Percentiles rank a stretch among this genome's conserved stretches.
These are phyloP conservation scores for Pseudorhombus dupliciocellatus DNA, from an alignment of 2,113 vertebrate species.

Conservation along the genomic window DNA sequence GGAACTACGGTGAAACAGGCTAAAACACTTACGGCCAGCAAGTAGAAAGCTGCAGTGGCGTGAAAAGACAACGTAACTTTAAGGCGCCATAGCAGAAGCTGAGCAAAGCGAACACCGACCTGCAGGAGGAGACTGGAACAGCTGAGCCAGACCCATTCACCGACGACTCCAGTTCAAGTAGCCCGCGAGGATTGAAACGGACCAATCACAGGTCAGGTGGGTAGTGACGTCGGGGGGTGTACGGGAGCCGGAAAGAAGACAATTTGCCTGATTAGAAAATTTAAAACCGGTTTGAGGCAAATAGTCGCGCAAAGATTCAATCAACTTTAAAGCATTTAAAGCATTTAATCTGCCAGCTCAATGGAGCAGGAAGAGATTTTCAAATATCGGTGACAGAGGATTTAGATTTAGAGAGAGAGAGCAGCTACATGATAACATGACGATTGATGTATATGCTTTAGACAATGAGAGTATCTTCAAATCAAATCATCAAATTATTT, in stretches of 20 bases:
- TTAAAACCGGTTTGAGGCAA: conserved; percentile 54
- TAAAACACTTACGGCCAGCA: background rate
- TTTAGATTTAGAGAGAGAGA: no score
- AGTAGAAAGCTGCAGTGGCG: background rate
- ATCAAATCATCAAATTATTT: no score
- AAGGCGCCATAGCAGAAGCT: conserved; percentile 36
- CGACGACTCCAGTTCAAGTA: conserved; percentile 87
- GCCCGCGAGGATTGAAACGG: conserved; percentile 98
- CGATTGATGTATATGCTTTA: no score
- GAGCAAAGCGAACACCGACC: conserved; percentile 15
- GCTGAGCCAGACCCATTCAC: conserved; percentile 21
- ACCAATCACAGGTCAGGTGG: conserved; percentile 81
- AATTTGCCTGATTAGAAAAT: conserved; percentile 58
- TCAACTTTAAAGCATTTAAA: background rate
- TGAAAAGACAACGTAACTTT: background rate
- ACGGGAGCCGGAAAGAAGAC: conserved; percentile 57
- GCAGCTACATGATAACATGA: no score
- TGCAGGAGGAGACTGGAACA: background rate
- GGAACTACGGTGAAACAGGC: background rate
- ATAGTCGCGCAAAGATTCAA: background rate
- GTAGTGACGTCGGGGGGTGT: conserved; percentile 3
- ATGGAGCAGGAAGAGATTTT: background rate
- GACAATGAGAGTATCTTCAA: no score
- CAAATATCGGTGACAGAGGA: background rate
- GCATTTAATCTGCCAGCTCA: background rate